These are phyloP conservation scores for Mormyrops boulengeri DNA, from an alignment of 2,797 vertebrate species.

Conservation along the genomic window DNA sequence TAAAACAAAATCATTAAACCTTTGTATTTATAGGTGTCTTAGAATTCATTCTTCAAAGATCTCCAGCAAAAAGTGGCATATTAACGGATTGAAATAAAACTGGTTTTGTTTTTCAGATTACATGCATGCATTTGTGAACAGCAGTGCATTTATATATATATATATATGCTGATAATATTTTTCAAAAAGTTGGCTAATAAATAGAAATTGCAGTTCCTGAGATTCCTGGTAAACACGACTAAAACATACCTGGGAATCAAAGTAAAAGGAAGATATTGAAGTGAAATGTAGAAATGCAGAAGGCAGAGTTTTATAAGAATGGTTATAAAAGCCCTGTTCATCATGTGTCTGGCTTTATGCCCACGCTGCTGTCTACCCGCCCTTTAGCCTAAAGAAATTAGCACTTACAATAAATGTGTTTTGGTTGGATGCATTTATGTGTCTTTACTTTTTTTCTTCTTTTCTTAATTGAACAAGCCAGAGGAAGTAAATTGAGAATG, in stretches of 20 bases:
- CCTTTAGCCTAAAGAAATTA: slow-evolving; percentile 77
- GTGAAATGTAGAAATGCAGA: slow-evolving; percentile 38
- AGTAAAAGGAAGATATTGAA: slow-evolving; percentile 36
- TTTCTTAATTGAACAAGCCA: slow-evolving; percentile 77
- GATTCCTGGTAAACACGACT: background rate
- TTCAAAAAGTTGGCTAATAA: background rate
- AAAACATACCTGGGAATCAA: background rate
- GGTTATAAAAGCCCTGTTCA: background rate
- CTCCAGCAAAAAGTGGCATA: background rate
- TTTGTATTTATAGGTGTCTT: background rate
- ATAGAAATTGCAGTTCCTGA: background rate
- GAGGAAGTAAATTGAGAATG: slow-evolving; percentile 78
- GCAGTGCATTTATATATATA: background rate
- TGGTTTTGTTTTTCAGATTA: background rate
- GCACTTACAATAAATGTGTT: slow-evolving; percentile 57
- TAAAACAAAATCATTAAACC: background rate
- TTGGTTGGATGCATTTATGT: background rate
- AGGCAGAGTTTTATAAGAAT: slow-evolving; percentile 57
- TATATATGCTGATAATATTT: background rate
- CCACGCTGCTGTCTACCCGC: slow-evolving; percentile 74
- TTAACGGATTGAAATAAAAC: background rate
- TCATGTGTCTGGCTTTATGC: slow-evolving; percentile 21
- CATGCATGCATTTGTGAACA: background rate
- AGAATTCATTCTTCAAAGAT: background rate
- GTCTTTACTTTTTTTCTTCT: slow-evolving; percentile 56